Evolutionary conservation across 2,888 invertebrate species (phyloP).

Genomic region (Eupeodes latifasciatus): DNA sequence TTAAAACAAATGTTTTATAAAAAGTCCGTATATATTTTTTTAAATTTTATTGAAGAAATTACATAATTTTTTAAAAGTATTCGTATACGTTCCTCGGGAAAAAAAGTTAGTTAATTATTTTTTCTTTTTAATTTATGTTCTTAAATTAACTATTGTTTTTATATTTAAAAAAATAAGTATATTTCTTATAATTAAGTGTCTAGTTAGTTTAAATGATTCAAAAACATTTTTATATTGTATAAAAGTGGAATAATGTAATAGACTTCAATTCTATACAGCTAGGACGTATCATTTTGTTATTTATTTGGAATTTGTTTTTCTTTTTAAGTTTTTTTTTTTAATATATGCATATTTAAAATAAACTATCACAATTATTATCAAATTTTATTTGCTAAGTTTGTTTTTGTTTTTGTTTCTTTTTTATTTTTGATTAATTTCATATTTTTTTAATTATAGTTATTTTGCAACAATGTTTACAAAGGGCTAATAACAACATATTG

Average conservation of each 20-base stretch:
- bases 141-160: conserved; percentile 23
- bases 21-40: not conserved
- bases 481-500: conserved; percentile 1
- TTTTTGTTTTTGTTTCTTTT: not conserved
- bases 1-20: not conserved
- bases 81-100: conserved; percentile 62
- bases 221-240: conserved; percentile 25
- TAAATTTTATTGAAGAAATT: conserved; percentile 9
- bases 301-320: conserved; percentile 48
- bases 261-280: conserved; percentile 48
- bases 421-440: conserved; percentile 24
- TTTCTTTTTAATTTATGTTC: not conserved
- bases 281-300: conserved; percentile 62
- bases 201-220: conserved; percentile 16
- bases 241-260: conserved; percentile 28
- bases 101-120: conserved; percentile 5
- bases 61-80: conserved; percentile 47
- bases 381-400: conserved; percentile 49
- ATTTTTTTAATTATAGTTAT: not conserved
- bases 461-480: conserved; percentile 8
- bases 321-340: conserved; percentile 40
- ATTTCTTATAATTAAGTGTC: conserved; percentile 10
- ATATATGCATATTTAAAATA: conserved; percentile 60
- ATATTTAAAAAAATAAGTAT: conserved; percentile 28
- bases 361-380: conserved; percentile 71